Base-by-base conservation (phyloP, 2,888 invertebrate genomes). In the Bugulina stolonifera region DNA sequence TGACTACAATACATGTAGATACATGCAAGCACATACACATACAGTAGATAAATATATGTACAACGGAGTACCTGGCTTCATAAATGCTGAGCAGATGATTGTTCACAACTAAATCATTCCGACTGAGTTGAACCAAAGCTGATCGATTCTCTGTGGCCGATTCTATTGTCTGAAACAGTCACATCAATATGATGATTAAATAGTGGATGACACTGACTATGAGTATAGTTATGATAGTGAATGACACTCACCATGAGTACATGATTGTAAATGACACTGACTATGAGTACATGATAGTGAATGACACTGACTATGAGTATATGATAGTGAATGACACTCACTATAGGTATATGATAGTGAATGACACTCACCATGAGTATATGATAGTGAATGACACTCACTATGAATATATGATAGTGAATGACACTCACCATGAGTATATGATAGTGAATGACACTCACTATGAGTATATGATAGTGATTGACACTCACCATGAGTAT, bases 401-500 rank as follows among this genome's bases (percentile, higher is more conserved):
- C 64, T 27, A 32, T 64, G 32, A 64, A 32, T 64, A 64, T 32
- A 64, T n/a, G n/a, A n/a, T n/a, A n/a, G n/a, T n/a, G 43, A 10
- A 43, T 43, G 18, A 5, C 10, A 32, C 64, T 34, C 27, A 64
- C 64, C 32, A 32, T 64, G 32, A 64, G 64, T 64, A 64, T 32
- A 64, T n/a, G n/a, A n/a, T n/a, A n/a, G n/a, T n/a, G 43, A 10
- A 43, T 43, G 18, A 5, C 10, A 32, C 64, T 34, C 27, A 64
- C 64, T 27, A 32, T 64, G 32, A 64, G 64, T 64, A 64, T 32
- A 64, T n/a, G n/a, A n/a, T n/a, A n/a, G n/a, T n/a, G 43, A 10
- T 10, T 43, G 18, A 5, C 10, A 32, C 64, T 34, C 27, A 64
- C 64, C 32, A 32, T 64, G 32, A 64, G 64, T 64, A 64, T 32